These are phyloP conservation scores for Heliconius ethilla DNA, from an alignment of 2,888 invertebrate species.

Conservation along the genomic window DNA sequence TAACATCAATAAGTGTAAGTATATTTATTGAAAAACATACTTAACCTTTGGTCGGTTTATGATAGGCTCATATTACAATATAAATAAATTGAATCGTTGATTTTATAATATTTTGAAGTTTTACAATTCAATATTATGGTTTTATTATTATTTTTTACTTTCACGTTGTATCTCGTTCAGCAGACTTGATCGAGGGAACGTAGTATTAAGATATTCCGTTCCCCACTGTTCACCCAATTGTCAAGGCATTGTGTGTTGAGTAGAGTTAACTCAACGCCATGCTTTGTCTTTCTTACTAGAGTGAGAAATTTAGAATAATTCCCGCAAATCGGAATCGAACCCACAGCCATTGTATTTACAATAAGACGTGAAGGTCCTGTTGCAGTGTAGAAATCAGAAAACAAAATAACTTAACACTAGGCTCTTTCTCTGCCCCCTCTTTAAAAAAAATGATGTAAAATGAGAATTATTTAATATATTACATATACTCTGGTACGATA, in stretches of 20 bases:
- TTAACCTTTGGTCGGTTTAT: conserved; percentile 4
- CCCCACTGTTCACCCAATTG: not conserved
- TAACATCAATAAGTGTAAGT: not conserved
- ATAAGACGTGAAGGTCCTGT: no score
- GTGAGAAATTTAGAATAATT: not conserved
- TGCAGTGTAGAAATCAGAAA: no score
- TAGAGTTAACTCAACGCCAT: not conserved
- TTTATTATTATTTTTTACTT: not conserved
- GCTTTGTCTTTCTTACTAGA: not conserved
- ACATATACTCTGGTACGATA: no score
- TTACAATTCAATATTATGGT: not conserved
- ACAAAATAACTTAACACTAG: no score
- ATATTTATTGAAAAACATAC: not conserved
- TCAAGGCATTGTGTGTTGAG: not conserved
- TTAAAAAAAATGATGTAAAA: no score
- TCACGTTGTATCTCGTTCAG: not conserved
- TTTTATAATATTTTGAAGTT: not conserved
- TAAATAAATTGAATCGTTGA: conserved; percentile 1
- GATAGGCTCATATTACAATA: conserved; percentile 12
- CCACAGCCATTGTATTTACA: no score
- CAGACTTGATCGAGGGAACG: not conserved
- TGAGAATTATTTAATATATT: no score
- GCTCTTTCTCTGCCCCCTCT: no score
- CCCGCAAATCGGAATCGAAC: no score
- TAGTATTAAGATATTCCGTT: not conserved